These are phyloP conservation scores for Tetramorium parvispinum DNA, from an alignment of 1,140 invertebrate species.

Conservation along the genomic window DNA sequence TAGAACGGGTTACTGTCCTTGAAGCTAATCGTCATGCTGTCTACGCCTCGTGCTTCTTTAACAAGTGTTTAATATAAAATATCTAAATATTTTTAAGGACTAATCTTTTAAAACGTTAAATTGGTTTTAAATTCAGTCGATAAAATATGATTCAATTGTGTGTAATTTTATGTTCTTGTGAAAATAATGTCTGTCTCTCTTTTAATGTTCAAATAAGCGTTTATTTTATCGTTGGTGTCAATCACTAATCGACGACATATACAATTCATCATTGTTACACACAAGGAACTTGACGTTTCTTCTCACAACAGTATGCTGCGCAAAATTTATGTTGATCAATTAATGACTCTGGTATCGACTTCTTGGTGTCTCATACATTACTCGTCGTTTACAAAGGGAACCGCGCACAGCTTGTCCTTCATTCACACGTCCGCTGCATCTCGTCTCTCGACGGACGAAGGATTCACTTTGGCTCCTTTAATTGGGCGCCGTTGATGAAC, in stretches of 20 bases:
- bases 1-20: constrained; percentile 49
- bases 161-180: background rate
- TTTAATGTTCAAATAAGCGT: background rate
- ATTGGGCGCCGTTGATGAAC: constrained; percentile 54
- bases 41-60: background rate
- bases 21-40: constrained; percentile 27
- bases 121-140: background rate
- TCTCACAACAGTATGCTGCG: background rate
- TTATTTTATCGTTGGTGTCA: background rate
- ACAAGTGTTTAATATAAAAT: background rate
- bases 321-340: constrained; percentile 12
- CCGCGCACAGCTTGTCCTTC: constrained; percentile 7
- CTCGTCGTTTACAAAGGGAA: background rate
- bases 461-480: constrained; percentile 26
- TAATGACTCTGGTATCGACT: background rate
- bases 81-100: background rate
- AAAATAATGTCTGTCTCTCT: background rate
- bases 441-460: constrained; percentile 14
- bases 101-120: background rate
- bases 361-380: background rate
- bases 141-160: background rate
- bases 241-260: background rate
- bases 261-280: constrained; percentile 11
- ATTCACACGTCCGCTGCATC: constrained; percentile 20
- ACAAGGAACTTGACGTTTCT: background rate